These are phyloP conservation scores for Propsilocerus akamusi DNA, from an alignment of 1,140 invertebrate species.

Conservation along the genomic window DNA sequence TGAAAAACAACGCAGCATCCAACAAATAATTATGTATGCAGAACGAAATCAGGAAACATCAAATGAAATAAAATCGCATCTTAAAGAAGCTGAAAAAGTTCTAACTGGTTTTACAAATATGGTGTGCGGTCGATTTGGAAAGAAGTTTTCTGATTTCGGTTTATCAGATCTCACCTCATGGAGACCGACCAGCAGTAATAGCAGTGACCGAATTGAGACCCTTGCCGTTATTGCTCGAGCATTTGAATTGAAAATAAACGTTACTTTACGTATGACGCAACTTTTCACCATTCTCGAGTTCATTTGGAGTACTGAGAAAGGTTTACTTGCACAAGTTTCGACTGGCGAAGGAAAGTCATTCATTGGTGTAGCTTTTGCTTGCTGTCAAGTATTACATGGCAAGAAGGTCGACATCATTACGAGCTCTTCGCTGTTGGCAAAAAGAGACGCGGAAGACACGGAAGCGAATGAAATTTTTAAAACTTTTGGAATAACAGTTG, in stretches of 20 bases:
- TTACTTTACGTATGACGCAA: slow-evolving; percentile 10
- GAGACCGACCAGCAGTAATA: no score
- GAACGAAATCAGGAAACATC: no score
- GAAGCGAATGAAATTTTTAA: slow-evolving; percentile 11
- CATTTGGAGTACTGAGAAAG: slow-evolving; percentile 5
- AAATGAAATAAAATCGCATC: no score
- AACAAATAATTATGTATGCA: no score
- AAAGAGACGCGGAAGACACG: slow-evolving; percentile 11
- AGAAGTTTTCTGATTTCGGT: no score
- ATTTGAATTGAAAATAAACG: slow-evolving; percentile 8
- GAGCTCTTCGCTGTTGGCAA: slow-evolving; percentile 15
- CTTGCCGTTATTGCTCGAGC: slow-evolving; percentile 8
- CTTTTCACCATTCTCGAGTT: slow-evolving; percentile 8
- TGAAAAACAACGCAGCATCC: no score
- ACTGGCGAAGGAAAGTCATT: slow-evolving; percentile 17
- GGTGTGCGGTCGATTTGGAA: no score
- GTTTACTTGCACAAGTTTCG: slow-evolving; percentile 10
- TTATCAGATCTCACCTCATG: no score
- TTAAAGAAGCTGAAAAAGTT: no score
- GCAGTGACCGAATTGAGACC: no score
- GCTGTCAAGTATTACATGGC: slow-evolving; percentile 10
- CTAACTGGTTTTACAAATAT: no score
- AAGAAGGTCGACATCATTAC: slow-evolving; percentile 16
- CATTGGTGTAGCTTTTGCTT: slow-evolving; percentile 13
- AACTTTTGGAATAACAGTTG: slow-evolving; percentile 13